Conservation (phyloP, 2,797 vertebrate genomes). For the Oryzias sinensis region DNA sequence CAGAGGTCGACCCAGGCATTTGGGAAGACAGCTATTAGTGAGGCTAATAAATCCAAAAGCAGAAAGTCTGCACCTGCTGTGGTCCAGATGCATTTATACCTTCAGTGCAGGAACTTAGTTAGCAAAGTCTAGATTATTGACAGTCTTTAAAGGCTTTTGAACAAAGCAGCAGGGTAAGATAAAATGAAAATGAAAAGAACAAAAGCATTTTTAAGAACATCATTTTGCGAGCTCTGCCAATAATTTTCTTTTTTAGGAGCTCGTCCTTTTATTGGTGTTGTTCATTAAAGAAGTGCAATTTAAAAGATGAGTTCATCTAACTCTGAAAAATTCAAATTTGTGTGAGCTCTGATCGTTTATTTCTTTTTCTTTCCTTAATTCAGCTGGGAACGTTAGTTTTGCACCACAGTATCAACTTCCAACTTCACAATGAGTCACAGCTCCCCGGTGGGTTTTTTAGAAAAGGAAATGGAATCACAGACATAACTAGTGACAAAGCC, state of each 20-base stretch:
- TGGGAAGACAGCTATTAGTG: constrained; percentile 68
- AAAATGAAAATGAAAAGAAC: constrained; percentile 10
- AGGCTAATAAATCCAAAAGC: constrained; percentile 72
- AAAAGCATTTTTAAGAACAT: constrained; percentile 37
- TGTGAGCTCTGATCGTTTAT: constrained; percentile 64
- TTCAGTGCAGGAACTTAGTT: constrained; percentile 54
- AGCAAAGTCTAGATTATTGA: constrained; percentile 48
- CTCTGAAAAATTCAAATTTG: constrained; percentile 56
- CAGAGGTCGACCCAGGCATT: constrained; percentile 74
- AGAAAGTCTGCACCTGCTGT: constrained; percentile 52
- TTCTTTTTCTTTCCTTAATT: constrained; percentile 42
- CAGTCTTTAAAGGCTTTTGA: constrained; percentile 52
- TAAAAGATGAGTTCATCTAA: constrained; percentile 63
- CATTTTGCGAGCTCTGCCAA: constrained; percentile 47
- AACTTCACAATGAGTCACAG: constrained; percentile 75
- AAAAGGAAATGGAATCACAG: constrained; percentile 73
- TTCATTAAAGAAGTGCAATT: constrained; percentile 70
- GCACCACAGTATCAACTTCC: constrained; percentile 73
- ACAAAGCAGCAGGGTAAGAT: constrained; percentile 34
- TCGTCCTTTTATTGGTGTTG: constrained; percentile 63
- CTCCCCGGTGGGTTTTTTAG: constrained; percentile 63
- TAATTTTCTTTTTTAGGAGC: constrained; percentile 58
- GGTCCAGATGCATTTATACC: constrained; percentile 39
- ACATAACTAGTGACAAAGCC: constrained; percentile 77
- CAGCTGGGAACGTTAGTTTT: constrained; percentile 70